Base-by-base conservation (phyloP, 2,797 vertebrate genomes). In the Pagetopsis macropterus region DNA sequence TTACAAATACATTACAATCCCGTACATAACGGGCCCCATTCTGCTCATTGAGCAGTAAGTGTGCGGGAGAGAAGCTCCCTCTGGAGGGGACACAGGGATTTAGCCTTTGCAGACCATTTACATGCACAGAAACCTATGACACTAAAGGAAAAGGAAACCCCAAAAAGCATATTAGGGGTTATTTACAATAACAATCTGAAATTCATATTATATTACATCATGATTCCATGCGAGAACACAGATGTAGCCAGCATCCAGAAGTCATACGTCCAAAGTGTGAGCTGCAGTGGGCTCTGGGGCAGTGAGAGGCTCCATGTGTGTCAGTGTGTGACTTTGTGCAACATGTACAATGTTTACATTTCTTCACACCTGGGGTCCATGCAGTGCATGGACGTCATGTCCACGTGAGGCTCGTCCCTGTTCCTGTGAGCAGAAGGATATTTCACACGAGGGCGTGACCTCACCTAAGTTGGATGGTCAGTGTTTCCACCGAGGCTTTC, bases 391-490 rank as follows among this genome's bases (percentile, higher is more conserved):
- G 21, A 23, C 3, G 3, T 40, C 5, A 4, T 51, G 40, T 71
- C 31, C 17, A 9, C 9, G 7, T 9, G 19, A 31, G 13, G 5
- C 14, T 48, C 9, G 14, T 71, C 59, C 50, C 27, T 5, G 65
- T 73, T 54, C 64, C 65, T 70, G 50, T 45, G 58, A 27, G 57
- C 66, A 68, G 60, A 76, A 31, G 37, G 49, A 70, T 31, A 81
- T 65, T 64, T 66, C 60, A 65, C 62, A 78, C 10, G 14, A 46
- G n/a, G 49, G 57, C 1, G n/a, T 57, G 17, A 79, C 83, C 93
- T 94, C 88, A 98, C 97, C 95, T 95, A 74, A 98, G 95, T 79
- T 96, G 95, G 46, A 92, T 67, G 40, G 94, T 95, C 51, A 99
- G 93, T 83, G 94, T 92, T 55, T 96, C 81, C 57, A 96, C 89